Base-by-base conservation (phyloP, 2,888 invertebrate genomes). In the Cataglyphis rosenhaueri region DNA sequence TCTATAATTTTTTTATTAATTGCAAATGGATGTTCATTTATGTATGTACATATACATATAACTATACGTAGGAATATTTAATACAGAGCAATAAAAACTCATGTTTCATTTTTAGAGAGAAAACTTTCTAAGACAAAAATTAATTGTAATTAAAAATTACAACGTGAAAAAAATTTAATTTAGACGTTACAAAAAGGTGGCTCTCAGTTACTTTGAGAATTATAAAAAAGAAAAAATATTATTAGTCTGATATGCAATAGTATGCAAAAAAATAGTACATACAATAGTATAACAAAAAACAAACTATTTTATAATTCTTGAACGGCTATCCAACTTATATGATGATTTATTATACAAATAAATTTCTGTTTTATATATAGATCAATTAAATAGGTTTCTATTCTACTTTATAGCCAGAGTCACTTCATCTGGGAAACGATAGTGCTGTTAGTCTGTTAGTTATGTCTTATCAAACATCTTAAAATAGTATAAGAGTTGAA, bases 401-500 rank as follows among this genome's bases (percentile, higher is more conserved):
- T 5, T 21, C 48, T 25, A n/a, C 25, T 8, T 38, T 25, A 15
- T 9, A 25, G 25, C 3, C 38, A 41, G 18, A 6, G 38, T 1
- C 18, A 21, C 25, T 52, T 52, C 1, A 35, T 38, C 4, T 18
- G 12, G 12, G 25, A 65, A 65, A 65, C 25, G 35, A 18, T 4
- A 25, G 1, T 35, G 52, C 0, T 15, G 25, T 21, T 21, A 21
- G 21, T 21, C 21, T 21, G 21, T 21, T 21, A 44, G 15, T 62
- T 74, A n/a, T 18, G 12, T 55, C 52, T 52, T 55, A 66, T 29
- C n/a, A 12, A 55, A 65, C 35, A 64, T 29, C 41, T 52, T 32
- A 44, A 61, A 52, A 55, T 15, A 52, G 8, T 52, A 18, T 32
- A 68, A 64, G 74, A 38, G 62, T 38, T 29, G 35, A 73, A 41